These are phyloP conservation scores for Diaphora mendica DNA, from an alignment of 2,888 invertebrate genomes.

Conservation along the genomic window DNA sequence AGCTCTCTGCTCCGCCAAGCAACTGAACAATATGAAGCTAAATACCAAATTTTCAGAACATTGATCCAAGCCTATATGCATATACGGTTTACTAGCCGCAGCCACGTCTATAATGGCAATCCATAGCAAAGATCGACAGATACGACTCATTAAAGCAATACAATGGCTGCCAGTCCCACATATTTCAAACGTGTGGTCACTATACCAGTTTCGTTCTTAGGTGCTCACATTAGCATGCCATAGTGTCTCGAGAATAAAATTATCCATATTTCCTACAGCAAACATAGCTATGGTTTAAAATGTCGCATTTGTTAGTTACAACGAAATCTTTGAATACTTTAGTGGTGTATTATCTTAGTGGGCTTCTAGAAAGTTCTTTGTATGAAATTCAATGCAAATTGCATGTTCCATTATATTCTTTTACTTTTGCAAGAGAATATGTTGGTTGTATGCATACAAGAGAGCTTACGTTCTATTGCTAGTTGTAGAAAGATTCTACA, in stretches of 20 bases:
- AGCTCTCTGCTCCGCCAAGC: neutral
- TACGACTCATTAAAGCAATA: neutral
- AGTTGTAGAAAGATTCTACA: neutral
- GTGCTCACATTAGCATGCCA: constrained; percentile 53
- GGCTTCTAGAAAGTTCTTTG: constrained; percentile 27
- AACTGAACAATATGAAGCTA: neutral
- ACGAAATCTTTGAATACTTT: constrained; percentile 47
- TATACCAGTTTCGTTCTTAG: constrained; percentile 47
- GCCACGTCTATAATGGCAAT: too few species aligned
- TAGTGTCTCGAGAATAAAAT: constrained; percentile 56
- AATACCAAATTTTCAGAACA: neutral
- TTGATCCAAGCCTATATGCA: too few species aligned
- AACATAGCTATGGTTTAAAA: constrained; percentile 48
- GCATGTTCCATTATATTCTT: constrained; percentile 21
- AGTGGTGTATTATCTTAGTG: constrained; percentile 29
- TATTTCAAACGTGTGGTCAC: constrained; percentile 26
- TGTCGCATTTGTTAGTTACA: constrained; percentile 46
- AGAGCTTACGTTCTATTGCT: neutral
- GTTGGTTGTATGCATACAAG: constrained; percentile 7
- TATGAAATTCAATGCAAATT: constrained; percentile 24
- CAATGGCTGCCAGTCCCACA: neutral
- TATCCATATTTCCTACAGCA: constrained; percentile 50
- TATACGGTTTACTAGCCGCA: too few species aligned
- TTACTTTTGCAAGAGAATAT: constrained; percentile 13
- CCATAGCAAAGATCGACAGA: too few species aligned